Conservation (phyloP, 1,140 invertebrate genomes). For the Ceratitis capitata region DNA sequence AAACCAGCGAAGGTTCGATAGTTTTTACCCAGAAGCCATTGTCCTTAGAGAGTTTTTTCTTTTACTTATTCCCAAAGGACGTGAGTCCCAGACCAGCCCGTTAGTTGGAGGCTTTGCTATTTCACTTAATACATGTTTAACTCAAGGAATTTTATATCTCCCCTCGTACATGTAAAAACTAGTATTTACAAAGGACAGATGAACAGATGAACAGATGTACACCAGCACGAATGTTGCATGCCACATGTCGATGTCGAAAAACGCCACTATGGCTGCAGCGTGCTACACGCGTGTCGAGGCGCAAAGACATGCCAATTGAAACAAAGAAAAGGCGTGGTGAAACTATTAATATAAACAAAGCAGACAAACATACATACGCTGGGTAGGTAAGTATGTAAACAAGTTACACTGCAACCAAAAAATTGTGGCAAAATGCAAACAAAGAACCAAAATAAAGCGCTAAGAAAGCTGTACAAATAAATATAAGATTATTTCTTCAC, state of each 20-base stretch:
- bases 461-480: not conserved
- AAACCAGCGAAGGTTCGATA: no score
- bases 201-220: not conserved
- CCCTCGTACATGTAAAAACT: no score
- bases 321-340: conserved; percentile 32
- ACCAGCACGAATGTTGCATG: not conserved
- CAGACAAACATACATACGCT: not conserved
- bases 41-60: no score
- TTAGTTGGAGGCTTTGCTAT: no score
- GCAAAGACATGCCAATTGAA: not conserved
- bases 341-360: conserved; percentile 29
- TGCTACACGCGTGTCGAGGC: not conserved
- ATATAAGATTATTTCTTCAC: no score
- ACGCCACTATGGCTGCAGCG: not conserved
- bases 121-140: no score
- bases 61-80: no score
- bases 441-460: not conserved
- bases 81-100: no score
- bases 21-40: no score
- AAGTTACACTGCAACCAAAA: not conserved
- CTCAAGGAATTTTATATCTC: no score
- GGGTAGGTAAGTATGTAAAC: not conserved
- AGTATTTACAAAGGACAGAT: no score
- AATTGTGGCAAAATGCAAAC: not conserved
- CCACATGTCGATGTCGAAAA: not conserved